Evolutionary conservation across 2,797 vertebrate species (phyloP).

Genomic region (Naso thynnoides): DNA sequence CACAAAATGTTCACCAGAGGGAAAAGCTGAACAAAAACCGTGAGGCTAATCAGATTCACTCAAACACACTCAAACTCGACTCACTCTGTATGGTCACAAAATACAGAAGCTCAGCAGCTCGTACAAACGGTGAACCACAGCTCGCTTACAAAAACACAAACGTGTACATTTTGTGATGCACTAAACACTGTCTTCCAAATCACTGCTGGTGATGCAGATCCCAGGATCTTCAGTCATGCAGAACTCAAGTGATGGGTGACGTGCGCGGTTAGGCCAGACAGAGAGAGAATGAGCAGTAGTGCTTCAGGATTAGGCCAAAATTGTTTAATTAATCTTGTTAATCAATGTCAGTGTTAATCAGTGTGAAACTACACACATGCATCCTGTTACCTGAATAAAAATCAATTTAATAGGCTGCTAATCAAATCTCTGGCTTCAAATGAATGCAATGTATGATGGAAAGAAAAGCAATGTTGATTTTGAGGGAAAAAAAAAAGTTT

Average conservation of each 20-base stretch:
- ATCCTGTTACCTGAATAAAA: constrained; percentile 31
- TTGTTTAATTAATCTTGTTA: constrained; percentile 26
- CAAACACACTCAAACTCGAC: not conserved
- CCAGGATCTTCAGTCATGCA: not conserved
- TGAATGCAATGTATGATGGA: constrained; percentile 1
- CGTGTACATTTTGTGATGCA: not conserved
- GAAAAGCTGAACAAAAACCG: no score
- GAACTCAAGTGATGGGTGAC: not conserved
- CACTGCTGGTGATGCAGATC: not conserved
- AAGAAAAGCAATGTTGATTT: not conserved
- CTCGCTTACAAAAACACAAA: not conserved
- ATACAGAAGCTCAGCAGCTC: not conserved
- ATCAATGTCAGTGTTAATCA: constrained; percentile 24
- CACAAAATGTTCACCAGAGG: no score
- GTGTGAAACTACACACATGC: constrained; percentile 31
- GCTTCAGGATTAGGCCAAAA: not conserved
- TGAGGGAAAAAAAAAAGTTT: no score
- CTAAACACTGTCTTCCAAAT: not conserved
- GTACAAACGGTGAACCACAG: no score
- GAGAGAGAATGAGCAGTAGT: not conserved
- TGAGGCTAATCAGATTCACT: no score
- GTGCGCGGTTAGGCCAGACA: not conserved
- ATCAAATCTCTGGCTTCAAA: constrained; percentile 27
- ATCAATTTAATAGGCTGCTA: constrained; percentile 30
- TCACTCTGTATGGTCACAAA: not conserved